Percentiles rank a stretch among this genome's conserved stretches.
Conservation (phyloP, 1,140 invertebrate species). For the Elymnias hypermnestra region DNA sequence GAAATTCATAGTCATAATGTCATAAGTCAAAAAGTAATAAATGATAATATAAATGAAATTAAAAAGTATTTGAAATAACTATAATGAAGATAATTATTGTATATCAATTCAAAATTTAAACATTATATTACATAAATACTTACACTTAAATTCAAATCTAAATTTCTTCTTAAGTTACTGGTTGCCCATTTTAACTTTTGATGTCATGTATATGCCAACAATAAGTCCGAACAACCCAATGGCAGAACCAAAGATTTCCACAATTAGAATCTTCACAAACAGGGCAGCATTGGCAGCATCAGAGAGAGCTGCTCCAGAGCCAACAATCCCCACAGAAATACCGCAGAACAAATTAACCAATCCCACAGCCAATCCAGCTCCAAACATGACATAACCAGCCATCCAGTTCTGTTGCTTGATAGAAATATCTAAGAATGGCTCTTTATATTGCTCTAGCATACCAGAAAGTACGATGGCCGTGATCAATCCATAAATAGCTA, state of each 20-base stretch:
- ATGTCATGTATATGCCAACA: constrained; percentile 95
- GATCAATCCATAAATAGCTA: constrained; percentile 99
- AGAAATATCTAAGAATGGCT: constrained; percentile 36
- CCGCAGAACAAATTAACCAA: constrained; percentile 97
- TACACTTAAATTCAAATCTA: constrained; percentile 59
- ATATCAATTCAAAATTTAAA: too few species aligned
- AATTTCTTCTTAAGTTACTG: constrained; percentile 53
- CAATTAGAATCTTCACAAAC: constrained; percentile 98
- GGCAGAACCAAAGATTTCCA: constrained; percentile 98
- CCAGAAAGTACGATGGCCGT: constrained; percentile 97
- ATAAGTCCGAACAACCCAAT: constrained; percentile 99
- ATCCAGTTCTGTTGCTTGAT: constrained; percentile 81
- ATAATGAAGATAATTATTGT: too few species aligned
- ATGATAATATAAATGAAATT: too few species aligned
- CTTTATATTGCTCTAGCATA: constrained; percentile 80
- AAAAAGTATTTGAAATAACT: too few species aligned
- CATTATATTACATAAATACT: too few species aligned
- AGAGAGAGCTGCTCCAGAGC: constrained; percentile 95
- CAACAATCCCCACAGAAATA: constrained; percentile 96
- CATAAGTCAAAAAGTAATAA: too few species aligned
- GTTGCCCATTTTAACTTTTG: constrained; percentile 80
- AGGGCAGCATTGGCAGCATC: constrained; percentile 96
- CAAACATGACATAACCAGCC: constrained; percentile 95
- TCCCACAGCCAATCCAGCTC: constrained; percentile 95
- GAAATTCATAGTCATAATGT: too few species aligned